Conservation (phyloP, 2,888 invertebrate species). For the Cylindroiulus punctatus region DNA sequence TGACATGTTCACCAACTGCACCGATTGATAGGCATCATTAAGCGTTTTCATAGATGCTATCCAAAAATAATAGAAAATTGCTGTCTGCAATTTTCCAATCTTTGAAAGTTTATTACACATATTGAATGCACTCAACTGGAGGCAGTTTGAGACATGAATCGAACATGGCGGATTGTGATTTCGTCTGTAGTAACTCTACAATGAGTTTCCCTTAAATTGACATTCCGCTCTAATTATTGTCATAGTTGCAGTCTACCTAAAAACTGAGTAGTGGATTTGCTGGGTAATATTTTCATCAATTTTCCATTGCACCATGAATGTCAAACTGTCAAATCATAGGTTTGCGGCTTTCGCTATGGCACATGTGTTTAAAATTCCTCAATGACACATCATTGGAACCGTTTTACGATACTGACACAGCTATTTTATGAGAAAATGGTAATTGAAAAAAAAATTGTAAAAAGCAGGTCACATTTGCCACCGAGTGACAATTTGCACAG, state of each 20-base stretch:
- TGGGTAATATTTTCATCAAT: not conserved
- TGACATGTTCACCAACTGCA: no score
- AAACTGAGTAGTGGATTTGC: no score
- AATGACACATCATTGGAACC: not conserved
- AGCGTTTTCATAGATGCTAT: no score
- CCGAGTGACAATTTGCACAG: not conserved
- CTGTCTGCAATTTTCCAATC: no score
- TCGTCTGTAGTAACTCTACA: not conserved
- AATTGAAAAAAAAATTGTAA: not conserved
- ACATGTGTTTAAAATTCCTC: not conserved
- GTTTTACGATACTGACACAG: constrained; percentile 11
- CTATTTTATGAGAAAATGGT: not conserved
- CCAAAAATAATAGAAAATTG: no score
- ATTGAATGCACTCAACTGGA: no score
- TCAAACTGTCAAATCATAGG: not conserved
- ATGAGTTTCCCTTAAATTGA: not conserved
- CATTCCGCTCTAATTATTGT: constrained; percentile 13
- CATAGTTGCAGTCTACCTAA: not conserved
- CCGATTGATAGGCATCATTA: no score
- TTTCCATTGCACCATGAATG: not conserved
- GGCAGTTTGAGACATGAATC: no score
- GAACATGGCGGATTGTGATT: no score
- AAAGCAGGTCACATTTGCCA: constrained; percentile 1
- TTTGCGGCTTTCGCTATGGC: not conserved
- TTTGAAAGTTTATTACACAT: no score